Evolutionary conservation across 92 coral and sea anemone species (phyloP).

Genomic region (Epizoanthus stellaris): DNA sequence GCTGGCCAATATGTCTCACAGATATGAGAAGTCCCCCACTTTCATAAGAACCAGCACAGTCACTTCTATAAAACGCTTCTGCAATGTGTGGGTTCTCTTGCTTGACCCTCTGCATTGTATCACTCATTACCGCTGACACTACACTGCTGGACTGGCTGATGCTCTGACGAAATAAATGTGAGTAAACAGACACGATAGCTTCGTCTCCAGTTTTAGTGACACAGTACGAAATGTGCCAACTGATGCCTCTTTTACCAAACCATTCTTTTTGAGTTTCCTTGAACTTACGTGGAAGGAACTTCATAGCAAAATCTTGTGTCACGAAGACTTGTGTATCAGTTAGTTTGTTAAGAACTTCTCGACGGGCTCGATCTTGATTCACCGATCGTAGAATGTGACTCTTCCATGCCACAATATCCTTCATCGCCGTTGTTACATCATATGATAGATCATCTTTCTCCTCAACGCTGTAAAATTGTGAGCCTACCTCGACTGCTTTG

Average conservation of each 20-base stretch:
- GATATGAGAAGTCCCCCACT: conserved; percentile 52
- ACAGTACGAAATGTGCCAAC: conserved; percentile 59
- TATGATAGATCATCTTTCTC: conserved; percentile 57
- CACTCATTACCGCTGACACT: conserved; percentile 54
- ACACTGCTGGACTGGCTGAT: conserved; percentile 55
- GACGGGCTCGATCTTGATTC: conserved; percentile 53
- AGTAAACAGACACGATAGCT: conserved; percentile 47
- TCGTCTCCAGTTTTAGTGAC: conserved; percentile 33
- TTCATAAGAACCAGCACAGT: conserved; percentile 66
- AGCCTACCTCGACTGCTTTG: conserved; percentile 42
- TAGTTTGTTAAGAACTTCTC: conserved; percentile 44
- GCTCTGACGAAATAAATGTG: conserved; percentile 53
- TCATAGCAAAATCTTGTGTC: conserved; percentile 67
- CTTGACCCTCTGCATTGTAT: conserved; percentile 58
- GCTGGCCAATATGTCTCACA: conserved; percentile 39
- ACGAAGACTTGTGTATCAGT: conserved; percentile 42
- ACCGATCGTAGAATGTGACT: conserved; percentile 61
- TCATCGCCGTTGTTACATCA: conserved; percentile 43
- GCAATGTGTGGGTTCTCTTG: conserved; percentile 33
- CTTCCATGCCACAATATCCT: conserved; percentile 63
- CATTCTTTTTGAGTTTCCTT: conserved; percentile 61
- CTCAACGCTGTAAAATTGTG: conserved; percentile 50
- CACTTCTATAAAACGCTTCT: conserved; percentile 61
- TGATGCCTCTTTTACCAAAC: conserved; percentile 54
- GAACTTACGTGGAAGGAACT: conserved; percentile 46